Base-by-base conservation (phyloP, 2,113 vertebrate species). In the Prolemur simus region DNA sequence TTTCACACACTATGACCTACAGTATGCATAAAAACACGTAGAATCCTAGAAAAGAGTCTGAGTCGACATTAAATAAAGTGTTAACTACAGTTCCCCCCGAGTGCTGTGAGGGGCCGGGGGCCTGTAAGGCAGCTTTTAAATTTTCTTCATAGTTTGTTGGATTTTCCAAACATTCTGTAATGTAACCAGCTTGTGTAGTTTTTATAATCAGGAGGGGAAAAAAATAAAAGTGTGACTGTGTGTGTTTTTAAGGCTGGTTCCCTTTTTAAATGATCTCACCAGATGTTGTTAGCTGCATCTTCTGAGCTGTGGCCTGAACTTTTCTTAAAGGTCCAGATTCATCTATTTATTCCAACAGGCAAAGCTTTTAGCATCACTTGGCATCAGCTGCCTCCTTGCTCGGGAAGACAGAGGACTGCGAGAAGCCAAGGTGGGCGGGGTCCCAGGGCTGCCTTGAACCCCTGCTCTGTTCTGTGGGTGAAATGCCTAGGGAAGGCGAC, bases 191-290 rank as follows among this genome's bases (percentile, higher is more conserved):
- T 25, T 78, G 21, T 34, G 37, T 56, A 29, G 91, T 58, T 95
- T 95, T 97, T 89, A 96, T 87, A 91, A 95, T 74, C 42, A 39
- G 47, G 18, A 49, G 54, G 49, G 37, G 6, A 5, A 17, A 77
- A 42, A 63, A 74, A 92, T 85, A 52, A 93, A 89, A 96, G 84
- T 86, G 93, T 3, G 58, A 94, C 64, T 64, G 91, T 78, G 17
- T 89, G 80, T 95, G 54, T 84, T 73, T 94, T 83, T 80, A 93
- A 96, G 52, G 32, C 64, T 95, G 83, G 47, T 37, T 94, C 37
- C 83, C 71, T 84, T 92, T 89, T 66, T 49, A 89, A 97, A 97
- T 95, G 64, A 69, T 91, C 92, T 98, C 83, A 37, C 89, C 97
- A 98, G 97, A 96, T 96, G 96, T 95, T 66, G 76, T 69, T 91